Conservation (phyloP, 2,888 invertebrate genomes). For the Aquatica leii region DNA sequence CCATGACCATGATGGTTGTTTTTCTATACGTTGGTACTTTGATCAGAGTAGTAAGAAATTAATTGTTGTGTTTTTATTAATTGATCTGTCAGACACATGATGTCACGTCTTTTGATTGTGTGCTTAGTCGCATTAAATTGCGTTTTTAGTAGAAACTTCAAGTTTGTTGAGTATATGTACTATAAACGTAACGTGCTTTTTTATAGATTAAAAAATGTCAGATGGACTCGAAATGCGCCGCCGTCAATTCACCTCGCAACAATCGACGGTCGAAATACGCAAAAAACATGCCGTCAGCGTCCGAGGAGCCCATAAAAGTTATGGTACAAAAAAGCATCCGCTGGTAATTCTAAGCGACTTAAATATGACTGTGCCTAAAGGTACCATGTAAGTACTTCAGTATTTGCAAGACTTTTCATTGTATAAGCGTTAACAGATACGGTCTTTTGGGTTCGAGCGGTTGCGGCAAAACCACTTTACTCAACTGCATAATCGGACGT, state of each 20-base stretch:
- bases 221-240: neutral
- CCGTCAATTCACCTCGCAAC: neutral
- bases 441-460: conserved; percentile 90
- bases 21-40: no score
- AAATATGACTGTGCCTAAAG: conserved; percentile 92
- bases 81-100: no score
- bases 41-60: no score
- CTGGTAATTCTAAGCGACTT: conserved; percentile 85
- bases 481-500: conserved; percentile 86
- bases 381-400: conserved; percentile 59
- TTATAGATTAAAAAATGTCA: neutral
- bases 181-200: no score
- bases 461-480: conserved; percentile 88
- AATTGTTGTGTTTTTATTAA: no score
- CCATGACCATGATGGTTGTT: no score
- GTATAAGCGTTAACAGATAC: conserved; percentile 67
- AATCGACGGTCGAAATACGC: conserved; percentile 11
- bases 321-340: conserved; percentile 80
- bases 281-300: conserved; percentile 86
- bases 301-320: conserved; percentile 82
- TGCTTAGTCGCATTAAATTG: no score
- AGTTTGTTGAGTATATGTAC: no score
- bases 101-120: no score
- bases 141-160: no score
- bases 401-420: neutral